These are phyloP conservation scores for Gulo gulo DNA, from an alignment of 2,113 vertebrate genomes.

Conservation along the genomic window DNA sequence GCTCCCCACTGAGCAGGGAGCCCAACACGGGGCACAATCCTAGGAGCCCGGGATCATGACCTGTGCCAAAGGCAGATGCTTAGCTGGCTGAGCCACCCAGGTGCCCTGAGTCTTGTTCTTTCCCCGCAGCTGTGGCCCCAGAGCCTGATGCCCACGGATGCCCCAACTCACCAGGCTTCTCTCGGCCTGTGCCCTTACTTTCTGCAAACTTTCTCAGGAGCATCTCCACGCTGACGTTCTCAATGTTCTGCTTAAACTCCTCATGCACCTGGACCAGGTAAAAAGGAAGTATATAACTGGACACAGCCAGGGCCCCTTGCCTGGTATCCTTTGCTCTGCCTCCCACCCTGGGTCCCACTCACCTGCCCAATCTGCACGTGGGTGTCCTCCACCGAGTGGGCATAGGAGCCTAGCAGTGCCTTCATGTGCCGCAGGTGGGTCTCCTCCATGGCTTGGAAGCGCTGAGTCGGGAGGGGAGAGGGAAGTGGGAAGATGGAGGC, in stretches of 20 bases:
- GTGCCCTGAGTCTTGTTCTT: too few relatives aligned
- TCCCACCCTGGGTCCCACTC: neutral
- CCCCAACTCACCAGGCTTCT: conserved; percentile 88
- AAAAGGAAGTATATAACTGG: rapidly evolving
- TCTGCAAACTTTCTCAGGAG: conserved; percentile 92
- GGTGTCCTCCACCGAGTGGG: conserved; percentile 95
- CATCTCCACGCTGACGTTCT: conserved; percentile 92
- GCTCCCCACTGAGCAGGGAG: too few relatives aligned
- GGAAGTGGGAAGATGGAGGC: neutral
- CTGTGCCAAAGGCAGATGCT: neutral
- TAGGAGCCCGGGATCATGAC: too few relatives aligned
- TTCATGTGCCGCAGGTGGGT: conserved; percentile 93
- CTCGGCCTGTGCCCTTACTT: conserved; percentile 93
- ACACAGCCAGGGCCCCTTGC: neutral
- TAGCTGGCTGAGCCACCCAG: neutral
- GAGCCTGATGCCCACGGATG: rapidly evolving
- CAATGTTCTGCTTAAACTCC: conserved; percentile 97
- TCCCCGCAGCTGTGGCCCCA: too few relatives aligned
- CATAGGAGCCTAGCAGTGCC: conserved; percentile 92
- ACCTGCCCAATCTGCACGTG: conserved; percentile 98
- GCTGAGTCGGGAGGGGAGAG: conserved; percentile 77
- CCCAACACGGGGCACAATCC: too few relatives aligned
- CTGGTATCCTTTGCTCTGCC: neutral
- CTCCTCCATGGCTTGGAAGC: conserved; percentile 95
- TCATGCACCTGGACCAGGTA: conserved; percentile 88